Evolutionary conservation across 1,140 invertebrate genomes (phyloP), one percentile per base, ranked within the genome.

Genomic region (Diachasmimorpha longicaudata): DNA sequence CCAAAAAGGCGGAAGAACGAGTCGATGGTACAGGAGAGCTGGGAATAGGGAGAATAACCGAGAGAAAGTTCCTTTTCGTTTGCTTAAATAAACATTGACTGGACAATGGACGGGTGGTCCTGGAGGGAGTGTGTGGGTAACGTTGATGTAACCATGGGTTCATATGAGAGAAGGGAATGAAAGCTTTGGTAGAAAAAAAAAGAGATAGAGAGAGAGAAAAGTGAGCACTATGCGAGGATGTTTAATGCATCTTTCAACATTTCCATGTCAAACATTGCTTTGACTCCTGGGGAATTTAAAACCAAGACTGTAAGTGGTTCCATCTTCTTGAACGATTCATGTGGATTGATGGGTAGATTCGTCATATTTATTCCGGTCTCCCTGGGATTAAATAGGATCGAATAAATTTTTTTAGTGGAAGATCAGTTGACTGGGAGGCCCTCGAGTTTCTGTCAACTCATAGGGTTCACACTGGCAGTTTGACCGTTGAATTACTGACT

Each of bases 251-350:
- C 81, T 81, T 82, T 85, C 84, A 83, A 85, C 83, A 89, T 88
- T 88, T 88, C 86, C 87, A 89, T 89, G 86, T 88, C 87, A 89
- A 89, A 89, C 86, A 89, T 87, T 81, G 85, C 86, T 87, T 88
- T 88, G 86, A 89, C 86, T 72, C 81, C 31, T 31, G 31, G 83
- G 85, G 84, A 89, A 89, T 89, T 87, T 87, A 82, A 87, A 89
- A 87, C 84, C 84, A 79, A 31, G 19, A 23, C 52, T 72, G 25
- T 58, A 16, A 31, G 55, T 70, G 25, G 21, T 74, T 63, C 70
- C 72, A 66, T 68, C n/a, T 39, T 37, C 31, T 44, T 37, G 63
- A 21, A 74, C 58, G n/a, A 74, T 74, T 68, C 72, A 67, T 68
- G 42, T 74, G 63, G 42, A 74, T 74, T 68, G 9, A 16, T n/a